phyloP scores from a whole-genome alignment of 2,888 invertebrate genomes.

The Polydrusus cervinus region DNA sequence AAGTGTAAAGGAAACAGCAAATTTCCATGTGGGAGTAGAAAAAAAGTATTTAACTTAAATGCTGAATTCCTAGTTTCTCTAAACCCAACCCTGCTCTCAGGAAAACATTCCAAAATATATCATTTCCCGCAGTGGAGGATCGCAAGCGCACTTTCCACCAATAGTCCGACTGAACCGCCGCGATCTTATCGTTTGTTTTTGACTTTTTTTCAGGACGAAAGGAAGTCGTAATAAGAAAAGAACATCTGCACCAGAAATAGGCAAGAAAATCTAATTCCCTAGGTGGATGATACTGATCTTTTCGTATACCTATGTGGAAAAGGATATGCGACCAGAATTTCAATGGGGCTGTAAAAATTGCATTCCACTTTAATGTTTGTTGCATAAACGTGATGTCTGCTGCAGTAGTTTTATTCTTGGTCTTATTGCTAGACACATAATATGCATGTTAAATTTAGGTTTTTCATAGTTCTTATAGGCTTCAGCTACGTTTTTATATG shows the following conservation, averaged over 20 bases:
- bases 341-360: conserved; percentile 44
- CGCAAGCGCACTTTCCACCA: conserved; percentile 49
- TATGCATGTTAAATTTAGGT: too few species aligned
- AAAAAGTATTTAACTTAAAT: too few species aligned
- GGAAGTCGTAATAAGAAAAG: conserved; percentile 45
- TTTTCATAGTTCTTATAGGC: too few species aligned
- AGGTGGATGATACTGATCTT: conserved; percentile 50
- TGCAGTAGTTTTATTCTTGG: not conserved
- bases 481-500: too few species aligned
- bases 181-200: conserved; percentile 38
- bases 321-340: conserved; percentile 45
- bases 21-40: too few species aligned
- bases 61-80: too few species aligned
- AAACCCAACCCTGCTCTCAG: conserved; percentile 29
- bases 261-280: conserved; percentile 51
- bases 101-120: conserved; percentile 42
- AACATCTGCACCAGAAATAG: conserved; percentile 50
- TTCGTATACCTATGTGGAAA: conserved; percentile 21
- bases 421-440: too few species aligned
- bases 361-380: conserved; percentile 20
- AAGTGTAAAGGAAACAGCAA: too few species aligned
- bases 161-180: conserved; percentile 37
- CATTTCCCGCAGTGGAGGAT: conserved; percentile 35
- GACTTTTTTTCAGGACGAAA: conserved; percentile 25
- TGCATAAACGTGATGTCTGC: not conserved